Percentiles rank a stretch among this genome's conserved stretches.
Evolutionary conservation across 1,140 invertebrate genomes (phyloP).

Genomic region (Delia radicum): DNA sequence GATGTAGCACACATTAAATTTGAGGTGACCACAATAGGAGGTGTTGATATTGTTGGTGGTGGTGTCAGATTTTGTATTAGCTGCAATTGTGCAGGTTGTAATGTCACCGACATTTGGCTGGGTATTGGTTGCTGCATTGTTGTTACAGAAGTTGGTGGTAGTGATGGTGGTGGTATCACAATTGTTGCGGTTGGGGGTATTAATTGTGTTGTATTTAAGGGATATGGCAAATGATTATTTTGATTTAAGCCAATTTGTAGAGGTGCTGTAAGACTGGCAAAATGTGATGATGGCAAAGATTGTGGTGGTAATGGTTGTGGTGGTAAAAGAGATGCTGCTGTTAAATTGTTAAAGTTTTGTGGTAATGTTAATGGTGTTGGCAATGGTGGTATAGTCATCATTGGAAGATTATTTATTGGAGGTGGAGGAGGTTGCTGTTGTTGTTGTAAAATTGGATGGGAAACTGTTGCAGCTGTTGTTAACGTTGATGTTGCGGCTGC

Average conservation of each 20-base stretch:
- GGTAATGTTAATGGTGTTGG: neutral
- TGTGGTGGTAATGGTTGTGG: neutral
- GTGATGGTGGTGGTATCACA: neutral
- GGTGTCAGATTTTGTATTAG: neutral
- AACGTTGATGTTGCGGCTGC: neutral
- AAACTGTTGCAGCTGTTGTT: neutral
- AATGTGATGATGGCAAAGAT: neutral
- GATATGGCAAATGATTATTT: constrained; percentile 16
- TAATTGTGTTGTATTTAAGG: constrained; percentile 3
- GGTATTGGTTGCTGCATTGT: neutral
- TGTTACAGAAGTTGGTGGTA: constrained; percentile 25
- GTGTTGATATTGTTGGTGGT: constrained; percentile 17
- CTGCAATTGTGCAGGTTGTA: neutral
- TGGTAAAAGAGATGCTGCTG: neutral
- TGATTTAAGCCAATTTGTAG: constrained; percentile 2
- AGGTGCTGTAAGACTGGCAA: neutral
- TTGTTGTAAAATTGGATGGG: neutral
- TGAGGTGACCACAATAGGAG: neutral
- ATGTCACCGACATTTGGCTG: neutral
- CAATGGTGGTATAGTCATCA: neutral
- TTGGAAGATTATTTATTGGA: neutral
- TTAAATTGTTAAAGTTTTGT: neutral
- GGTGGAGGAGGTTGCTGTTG: neutral
- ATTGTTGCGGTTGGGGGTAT: neutral
- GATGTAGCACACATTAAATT: constrained; percentile 15